Base-by-base conservation (phyloP, 2,113 vertebrate genomes). In the Carollia perspicillata region DNA sequence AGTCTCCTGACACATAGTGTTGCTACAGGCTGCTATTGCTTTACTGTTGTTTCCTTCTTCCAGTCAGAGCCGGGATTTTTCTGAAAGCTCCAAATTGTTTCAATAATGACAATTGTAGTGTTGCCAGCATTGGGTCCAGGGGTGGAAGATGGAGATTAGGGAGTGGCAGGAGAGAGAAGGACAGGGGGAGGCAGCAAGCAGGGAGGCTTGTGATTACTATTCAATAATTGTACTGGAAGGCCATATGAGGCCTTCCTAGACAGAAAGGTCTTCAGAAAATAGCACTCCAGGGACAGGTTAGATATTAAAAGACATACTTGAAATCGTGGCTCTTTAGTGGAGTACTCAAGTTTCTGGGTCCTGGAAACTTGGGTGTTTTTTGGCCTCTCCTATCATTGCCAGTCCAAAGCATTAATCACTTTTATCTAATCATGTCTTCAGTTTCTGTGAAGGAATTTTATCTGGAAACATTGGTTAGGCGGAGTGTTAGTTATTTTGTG, bases 201-300 rank as follows among this genome's bases (percentile, higher is more conserved):
- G 14, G 0, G 8, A 55, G 37, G 44, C 55, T 55, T 33, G 18
- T 65, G 26, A 14, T 63, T 80, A 37, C 22, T 78, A 37, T 65
- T 35, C 14, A 85, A 5, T 72, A 11, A 47, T 17, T 79, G 4
- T 66, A 51, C 2, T 49, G 20, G 8, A 68, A 63, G 11, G 55
- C 65, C 12, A 30, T 1, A 30, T 8, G 9, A 47, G 53, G 55
- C 35, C 8, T 11, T 65, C 2, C 20, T 40, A 47, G 40, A 10
- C 72, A 66, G 58, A 89, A 88, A 71, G n/a, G 12, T 81, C 37
- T 92, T 86, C 40, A 86, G 75, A 80, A 94, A 95, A 65, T 49
- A 58, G 40, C 0, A 1, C 26, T 42, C 18, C 8, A 55, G 4
- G 53, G 28, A 84, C 14, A 90, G 17, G 8, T 58, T 72, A 74